Evolutionary conservation across 2,888 invertebrate species (phyloP).

Genomic region (Synergus japonicus): DNA sequence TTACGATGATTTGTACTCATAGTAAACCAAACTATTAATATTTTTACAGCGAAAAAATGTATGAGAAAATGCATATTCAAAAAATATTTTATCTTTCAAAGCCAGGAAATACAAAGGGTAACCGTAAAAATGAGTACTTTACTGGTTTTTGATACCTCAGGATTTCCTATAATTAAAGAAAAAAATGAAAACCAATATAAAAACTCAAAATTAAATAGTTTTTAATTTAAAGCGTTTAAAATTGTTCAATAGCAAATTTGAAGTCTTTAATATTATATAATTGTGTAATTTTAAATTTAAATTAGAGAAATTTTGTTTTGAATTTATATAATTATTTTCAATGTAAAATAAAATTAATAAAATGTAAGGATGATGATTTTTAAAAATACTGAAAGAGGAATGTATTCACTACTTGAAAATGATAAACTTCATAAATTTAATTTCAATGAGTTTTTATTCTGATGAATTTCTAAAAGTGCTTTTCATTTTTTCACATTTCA

Average conservation of each 20-base stretch:
- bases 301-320: too few relatives aligned
- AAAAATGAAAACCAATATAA: not conserved
- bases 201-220: too few relatives aligned
- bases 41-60: not conserved
- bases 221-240: too few relatives aligned
- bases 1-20: not conserved
- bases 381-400: not conserved
- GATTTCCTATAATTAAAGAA: not conserved
- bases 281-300: too few relatives aligned
- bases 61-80: too few relatives aligned
- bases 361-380: not conserved
- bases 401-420: not conserved
- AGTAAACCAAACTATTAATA: not conserved
- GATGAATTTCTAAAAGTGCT: constrained; percentile 22
- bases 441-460: constrained; percentile 15
- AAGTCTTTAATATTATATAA: too few relatives aligned
- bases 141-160: not conserved
- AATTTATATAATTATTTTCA: too few relatives aligned
- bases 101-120: too few relatives aligned
- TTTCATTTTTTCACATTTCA: not conserved
- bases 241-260: too few relatives aligned
- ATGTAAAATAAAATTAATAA: too few relatives aligned
- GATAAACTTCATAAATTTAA: not conserved
- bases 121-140: not conserved
- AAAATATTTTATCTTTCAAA: too few relatives aligned